phyloP scores from a whole-genome alignment of 2,797 vertebrate species.

The Sebastes iracundus region DNA sequence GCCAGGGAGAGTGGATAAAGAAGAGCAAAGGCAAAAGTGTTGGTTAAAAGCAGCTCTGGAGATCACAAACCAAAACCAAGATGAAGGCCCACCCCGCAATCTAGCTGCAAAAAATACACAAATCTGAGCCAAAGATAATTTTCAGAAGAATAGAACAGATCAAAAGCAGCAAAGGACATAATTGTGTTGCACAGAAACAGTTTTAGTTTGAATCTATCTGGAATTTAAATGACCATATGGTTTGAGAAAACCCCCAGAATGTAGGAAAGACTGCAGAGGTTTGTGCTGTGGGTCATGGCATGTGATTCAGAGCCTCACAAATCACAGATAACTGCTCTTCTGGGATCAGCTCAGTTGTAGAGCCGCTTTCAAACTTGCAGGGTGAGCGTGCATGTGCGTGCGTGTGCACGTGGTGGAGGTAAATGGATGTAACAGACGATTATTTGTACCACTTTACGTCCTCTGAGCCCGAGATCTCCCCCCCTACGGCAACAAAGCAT shows the following conservation, averaged over 20 bases:
- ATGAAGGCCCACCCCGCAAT: conserved; percentile 26
- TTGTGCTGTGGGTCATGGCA: not conserved
- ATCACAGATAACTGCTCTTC: conserved; percentile 28
- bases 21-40: not conserved
- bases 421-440: conserved; percentile 32
- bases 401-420: not conserved
- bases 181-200: not conserved
- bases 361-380: not conserved
- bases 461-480: conserved; percentile 18
- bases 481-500: not conserved
- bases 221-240: not conserved
- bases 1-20: not conserved
- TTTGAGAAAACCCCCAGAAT: conserved; percentile 1
- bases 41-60: conserved; percentile 3
- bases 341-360: conserved; percentile 7
- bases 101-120: conserved; percentile 31
- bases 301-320: conserved; percentile 2
- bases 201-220: not conserved
- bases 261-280: conserved; percentile 6
- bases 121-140: not conserved
- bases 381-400: not conserved
- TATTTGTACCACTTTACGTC: conserved; percentile 15
- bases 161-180: not conserved
- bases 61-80: conserved; percentile 44
- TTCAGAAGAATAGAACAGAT: not conserved